Percentiles rank a stretch among this genome's conserved stretches.
phyloP scores from a whole-genome alignment of 2,888 invertebrate species.

The Labia minor region DNA sequence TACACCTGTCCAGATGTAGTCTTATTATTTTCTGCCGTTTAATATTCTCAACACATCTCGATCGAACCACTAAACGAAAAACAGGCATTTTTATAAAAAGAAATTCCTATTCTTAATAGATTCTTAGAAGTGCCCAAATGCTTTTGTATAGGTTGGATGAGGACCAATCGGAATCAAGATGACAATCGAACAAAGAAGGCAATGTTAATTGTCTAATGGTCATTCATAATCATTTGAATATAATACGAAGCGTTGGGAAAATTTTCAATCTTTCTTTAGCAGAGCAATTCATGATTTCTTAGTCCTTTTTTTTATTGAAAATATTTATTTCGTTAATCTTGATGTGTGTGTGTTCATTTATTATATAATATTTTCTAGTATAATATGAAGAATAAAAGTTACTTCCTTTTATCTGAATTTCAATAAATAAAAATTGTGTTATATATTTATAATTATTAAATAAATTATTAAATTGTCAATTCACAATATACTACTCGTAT shows the following conservation, averaged over 20 bases:
- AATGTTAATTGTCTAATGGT: constrained; percentile 1
- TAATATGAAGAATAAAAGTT: too few species aligned
- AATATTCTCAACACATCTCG: not conserved
- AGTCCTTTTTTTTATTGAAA: too few species aligned
- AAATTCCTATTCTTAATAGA: constrained; percentile 13
- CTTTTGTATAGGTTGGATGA: not conserved
- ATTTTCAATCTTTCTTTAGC: not conserved
- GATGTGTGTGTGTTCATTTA: too few species aligned
- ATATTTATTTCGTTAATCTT: too few species aligned
- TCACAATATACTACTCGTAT: too few species aligned
- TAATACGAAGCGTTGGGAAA: not conserved
- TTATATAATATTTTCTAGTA: too few species aligned
- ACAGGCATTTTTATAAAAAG: not conserved
- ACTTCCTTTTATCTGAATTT: too few species aligned
- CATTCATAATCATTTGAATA: not conserved
- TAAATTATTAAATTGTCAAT: too few species aligned
- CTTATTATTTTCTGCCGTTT: not conserved
- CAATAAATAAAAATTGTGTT: too few species aligned
- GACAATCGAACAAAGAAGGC: not conserved
- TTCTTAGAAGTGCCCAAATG: constrained; percentile 13
- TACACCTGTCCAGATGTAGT: not conserved
- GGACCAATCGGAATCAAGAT: not conserved
- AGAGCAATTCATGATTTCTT: too few species aligned
- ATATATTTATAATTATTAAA: too few species aligned
- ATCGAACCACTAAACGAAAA: not conserved